Conservation (phyloP, 2,797 vertebrate genomes). For the Philypnodon macrostomus region DNA sequence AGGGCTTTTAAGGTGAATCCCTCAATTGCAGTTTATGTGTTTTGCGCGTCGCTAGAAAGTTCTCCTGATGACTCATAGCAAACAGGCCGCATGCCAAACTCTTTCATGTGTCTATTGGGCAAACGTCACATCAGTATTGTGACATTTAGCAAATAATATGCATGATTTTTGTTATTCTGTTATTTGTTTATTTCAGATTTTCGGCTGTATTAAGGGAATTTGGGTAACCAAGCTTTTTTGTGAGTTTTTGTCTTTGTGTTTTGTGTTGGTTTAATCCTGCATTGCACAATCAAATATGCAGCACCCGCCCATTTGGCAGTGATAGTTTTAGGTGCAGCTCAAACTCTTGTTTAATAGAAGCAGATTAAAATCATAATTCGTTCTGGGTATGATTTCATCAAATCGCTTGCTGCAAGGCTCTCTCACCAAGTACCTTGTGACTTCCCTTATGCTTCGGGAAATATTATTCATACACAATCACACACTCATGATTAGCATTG, state of each 20-base stretch:
- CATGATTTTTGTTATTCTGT: too few relatives aligned
- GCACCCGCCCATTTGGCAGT: conserved; percentile 28
- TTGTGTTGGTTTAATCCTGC: conserved; percentile 30
- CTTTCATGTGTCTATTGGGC: conserved; percentile 43
- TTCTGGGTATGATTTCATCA: conserved; percentile 27
- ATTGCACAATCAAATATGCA: conserved; percentile 39
- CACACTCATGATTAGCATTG: conserved; percentile 18
- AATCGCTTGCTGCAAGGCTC: conserved; percentile 23
- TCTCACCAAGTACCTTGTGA: conserved; percentile 22
- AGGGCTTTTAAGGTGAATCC: too few relatives aligned
- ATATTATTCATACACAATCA: conserved; percentile 41
- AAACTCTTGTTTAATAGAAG: conserved; percentile 20
- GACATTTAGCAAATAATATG: conserved; percentile 34
- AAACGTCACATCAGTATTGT: conserved; percentile 42
- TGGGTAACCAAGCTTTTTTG: conserved; percentile 8
- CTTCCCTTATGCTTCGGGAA: conserved; percentile 32
- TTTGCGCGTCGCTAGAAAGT: conserved; percentile 44
- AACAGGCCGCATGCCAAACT: conserved; percentile 36
- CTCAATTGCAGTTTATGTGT: conserved; percentile 31
- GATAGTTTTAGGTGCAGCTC: background rate
- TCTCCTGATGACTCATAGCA: conserved; percentile 46
- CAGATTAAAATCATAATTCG: conserved; percentile 30
- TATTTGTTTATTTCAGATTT: too few relatives aligned
- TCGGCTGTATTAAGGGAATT: too few relatives aligned
- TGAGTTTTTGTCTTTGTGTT: conserved; percentile 9